A percentile compares a stretch with the other conserved stretches of the same genome.
phyloP scores from a whole-genome alignment of 2,888 invertebrate genomes.

The Caradrina clavipalpis region DNA sequence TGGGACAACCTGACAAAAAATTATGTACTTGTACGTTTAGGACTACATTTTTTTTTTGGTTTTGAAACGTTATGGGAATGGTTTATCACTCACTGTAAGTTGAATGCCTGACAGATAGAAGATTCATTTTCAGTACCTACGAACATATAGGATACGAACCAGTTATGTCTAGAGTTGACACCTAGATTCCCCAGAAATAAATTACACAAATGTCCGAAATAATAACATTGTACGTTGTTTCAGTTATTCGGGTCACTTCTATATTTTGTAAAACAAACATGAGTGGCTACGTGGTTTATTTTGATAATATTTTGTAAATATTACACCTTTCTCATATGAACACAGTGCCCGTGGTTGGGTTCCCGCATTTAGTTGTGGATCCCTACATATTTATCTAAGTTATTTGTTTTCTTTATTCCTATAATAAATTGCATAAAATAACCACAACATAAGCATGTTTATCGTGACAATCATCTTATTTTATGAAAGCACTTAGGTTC shows the following conservation, averaged over 20 bases:
- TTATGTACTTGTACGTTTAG: not conserved
- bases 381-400: constrained; percentile 12
- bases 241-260: constrained; percentile 12
- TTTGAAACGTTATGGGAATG: constrained; percentile 8
- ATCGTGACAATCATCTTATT: constrained; percentile 17
- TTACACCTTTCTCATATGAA: constrained; percentile 24
- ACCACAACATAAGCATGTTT: constrained; percentile 12
- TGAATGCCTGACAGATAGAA: constrained; percentile 12
- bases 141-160: not conserved
- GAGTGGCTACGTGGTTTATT: not conserved
- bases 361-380: constrained; percentile 14
- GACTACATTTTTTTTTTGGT: not conserved
- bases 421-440: constrained; percentile 21
- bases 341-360: constrained; percentile 6
- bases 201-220: constrained; percentile 19
- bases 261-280: constrained; percentile 29
- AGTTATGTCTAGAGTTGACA: constrained; percentile 14
- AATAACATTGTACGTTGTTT: constrained; percentile 19
- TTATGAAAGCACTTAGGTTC: constrained; percentile 11
- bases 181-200: constrained; percentile 8
- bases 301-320: constrained; percentile 21
- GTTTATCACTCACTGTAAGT: constrained; percentile 8
- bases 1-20: constrained; percentile 2
- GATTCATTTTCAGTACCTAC: not conserved
- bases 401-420: constrained; percentile 7